phyloP scores from a whole-genome alignment of 2,888 invertebrate genomes.

The Nomada flava region DNA sequence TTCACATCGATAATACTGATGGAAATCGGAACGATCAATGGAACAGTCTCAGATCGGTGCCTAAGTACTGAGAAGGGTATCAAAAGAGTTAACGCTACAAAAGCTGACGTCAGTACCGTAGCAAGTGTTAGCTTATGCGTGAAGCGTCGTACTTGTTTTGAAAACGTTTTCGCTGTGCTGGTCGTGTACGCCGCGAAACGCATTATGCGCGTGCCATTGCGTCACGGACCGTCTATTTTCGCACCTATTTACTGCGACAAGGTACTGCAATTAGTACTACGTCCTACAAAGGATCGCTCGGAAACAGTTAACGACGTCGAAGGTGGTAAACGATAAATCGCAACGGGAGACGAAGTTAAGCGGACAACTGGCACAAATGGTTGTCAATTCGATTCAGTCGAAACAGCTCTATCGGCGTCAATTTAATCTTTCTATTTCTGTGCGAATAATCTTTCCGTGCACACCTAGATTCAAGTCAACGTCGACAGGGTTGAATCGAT shows the following conservation, averaged over 20 bases:
- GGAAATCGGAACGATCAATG: slow-evolving; percentile 55
- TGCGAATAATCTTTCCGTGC: too few species aligned
- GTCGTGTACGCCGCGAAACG: slow-evolving; percentile 2
- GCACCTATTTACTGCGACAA: neutral
- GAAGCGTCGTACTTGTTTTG: slow-evolving; percentile 40
- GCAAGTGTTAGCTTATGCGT: slow-evolving; percentile 55
- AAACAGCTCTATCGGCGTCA: too few species aligned
- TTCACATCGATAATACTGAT: slow-evolving; percentile 54
- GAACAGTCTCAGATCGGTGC: slow-evolving; percentile 47
- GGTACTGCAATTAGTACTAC: slow-evolving; percentile 1
- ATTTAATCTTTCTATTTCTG: too few species aligned
- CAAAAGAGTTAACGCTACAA: slow-evolving; percentile 64
- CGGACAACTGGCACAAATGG: too few species aligned
- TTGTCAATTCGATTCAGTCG: too few species aligned
- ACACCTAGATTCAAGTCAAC: too few species aligned
- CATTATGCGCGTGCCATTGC: slow-evolving; percentile 15
- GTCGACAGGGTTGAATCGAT: neutral
- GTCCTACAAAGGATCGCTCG: too few species aligned
- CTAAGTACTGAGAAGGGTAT: slow-evolving; percentile 37
- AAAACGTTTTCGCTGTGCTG: slow-evolving; percentile 21
- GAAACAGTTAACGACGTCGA: too few species aligned
- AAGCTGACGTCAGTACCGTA: slow-evolving; percentile 66
- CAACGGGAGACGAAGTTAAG: too few species aligned
- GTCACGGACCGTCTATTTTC: slow-evolving; percentile 30
- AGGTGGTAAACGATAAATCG: neutral